These are phyloP conservation scores for Drosophila albomicans DNA, from an alignment of 1,140 invertebrate species.

Conservation along the genomic window DNA sequence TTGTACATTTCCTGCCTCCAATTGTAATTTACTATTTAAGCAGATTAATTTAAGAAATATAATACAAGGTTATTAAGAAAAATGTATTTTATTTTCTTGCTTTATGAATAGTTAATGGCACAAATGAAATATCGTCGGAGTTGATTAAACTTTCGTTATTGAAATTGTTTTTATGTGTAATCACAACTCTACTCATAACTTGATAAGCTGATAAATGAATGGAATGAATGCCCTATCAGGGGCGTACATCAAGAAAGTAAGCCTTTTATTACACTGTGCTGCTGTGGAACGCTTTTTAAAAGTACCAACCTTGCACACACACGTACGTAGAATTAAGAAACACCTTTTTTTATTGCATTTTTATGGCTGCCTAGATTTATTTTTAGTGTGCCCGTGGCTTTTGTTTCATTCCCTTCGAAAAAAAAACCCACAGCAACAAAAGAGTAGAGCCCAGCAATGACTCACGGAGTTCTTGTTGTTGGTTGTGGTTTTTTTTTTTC, in stretches of 20 bases:
- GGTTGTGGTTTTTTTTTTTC: slow-evolving; percentile 17
- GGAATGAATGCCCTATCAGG: background rate
- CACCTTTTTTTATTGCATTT: slow-evolving; percentile 75
- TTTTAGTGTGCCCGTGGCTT: slow-evolving; percentile 61
- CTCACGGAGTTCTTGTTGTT: slow-evolving; percentile 25
- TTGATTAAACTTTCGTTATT: slow-evolving; percentile 1
- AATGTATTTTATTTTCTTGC: too few relatives aligned
- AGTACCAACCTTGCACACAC: background rate
- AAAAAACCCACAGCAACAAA: slow-evolving; percentile 47
- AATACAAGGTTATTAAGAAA: too few relatives aligned
- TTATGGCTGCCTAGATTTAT: slow-evolving; percentile 76
- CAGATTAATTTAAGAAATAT: too few relatives aligned
- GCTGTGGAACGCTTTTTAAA: slow-evolving; percentile 8
- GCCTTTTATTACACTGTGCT: slow-evolving; percentile 11
- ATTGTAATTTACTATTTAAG: too few relatives aligned
- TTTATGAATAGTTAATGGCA: too few relatives aligned
- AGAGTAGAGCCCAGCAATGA: slow-evolving; percentile 30
- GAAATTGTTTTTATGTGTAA: background rate
- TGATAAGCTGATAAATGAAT: slow-evolving; percentile 13
- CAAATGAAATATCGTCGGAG: background rate
- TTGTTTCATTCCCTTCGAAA: slow-evolving; percentile 59
- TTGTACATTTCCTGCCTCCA: too few relatives aligned
- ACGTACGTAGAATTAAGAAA: slow-evolving; percentile 1
- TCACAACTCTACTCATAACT: background rate
- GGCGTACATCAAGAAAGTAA: slow-evolving; percentile 20